These are phyloP conservation scores for Bothrops jararaca DNA, from an alignment of 2,113 vertebrate species.

Conservation along the genomic window DNA sequence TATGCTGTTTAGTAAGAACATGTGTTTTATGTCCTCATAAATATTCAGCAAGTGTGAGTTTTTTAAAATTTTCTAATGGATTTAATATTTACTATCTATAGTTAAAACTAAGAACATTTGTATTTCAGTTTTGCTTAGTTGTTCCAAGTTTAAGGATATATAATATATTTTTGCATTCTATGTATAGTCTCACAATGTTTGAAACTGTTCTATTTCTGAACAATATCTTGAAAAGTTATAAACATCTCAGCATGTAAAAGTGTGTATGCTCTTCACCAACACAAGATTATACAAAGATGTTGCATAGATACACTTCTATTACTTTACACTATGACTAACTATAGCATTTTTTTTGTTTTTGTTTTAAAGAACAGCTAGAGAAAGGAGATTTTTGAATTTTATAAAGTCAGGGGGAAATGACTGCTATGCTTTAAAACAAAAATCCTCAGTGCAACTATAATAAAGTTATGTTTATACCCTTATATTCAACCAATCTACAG, in stretches of 20 bases:
- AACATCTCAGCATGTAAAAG: not conserved
- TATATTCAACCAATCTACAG: not conserved
- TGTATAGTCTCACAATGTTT: not conserved
- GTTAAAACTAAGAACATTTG: not conserved
- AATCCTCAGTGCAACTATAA: not conserved
- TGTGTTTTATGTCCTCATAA: not conserved
- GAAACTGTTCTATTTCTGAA: not conserved
- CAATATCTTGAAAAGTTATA: not conserved
- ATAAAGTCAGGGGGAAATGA: not conserved
- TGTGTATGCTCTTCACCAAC: not conserved
- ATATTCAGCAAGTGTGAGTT: not conserved
- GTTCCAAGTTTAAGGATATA: not conserved
- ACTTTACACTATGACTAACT: not conserved
- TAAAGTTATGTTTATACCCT: not conserved
- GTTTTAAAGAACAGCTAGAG: not conserved
- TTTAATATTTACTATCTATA: not conserved
- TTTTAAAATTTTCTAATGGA: not conserved
- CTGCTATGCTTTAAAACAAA: not conserved
- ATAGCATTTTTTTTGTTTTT: not conserved
- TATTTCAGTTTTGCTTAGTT: not conserved
- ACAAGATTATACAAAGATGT: not conserved
- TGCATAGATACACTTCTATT: not conserved
- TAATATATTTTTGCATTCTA: not conserved
- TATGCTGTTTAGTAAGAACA: not conserved
- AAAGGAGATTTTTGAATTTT: not conserved